phyloP scores from a whole-genome alignment of 2,113 vertebrate species.

The Tetraodon nigroviridis region DNA sequence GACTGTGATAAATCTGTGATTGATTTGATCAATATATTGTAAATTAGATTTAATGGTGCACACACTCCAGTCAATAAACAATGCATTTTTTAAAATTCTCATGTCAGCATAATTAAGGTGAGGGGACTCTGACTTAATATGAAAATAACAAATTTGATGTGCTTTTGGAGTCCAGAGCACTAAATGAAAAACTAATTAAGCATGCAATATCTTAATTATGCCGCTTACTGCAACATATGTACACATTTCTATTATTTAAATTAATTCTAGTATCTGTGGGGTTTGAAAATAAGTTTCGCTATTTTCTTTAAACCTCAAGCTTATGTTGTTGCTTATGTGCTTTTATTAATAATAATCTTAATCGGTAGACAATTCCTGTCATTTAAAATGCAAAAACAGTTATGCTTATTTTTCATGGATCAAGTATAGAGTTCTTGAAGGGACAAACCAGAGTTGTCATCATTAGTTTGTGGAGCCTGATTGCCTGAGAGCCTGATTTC shows the following conservation, averaged over 20 bases:
- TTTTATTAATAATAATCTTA: too few species aligned
- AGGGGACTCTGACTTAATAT: slow-evolving; percentile 46
- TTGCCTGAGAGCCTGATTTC: too few species aligned
- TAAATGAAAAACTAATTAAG: slow-evolving; percentile 51
- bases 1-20: slow-evolving; percentile 34
- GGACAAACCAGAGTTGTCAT: too few species aligned
- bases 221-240: slow-evolving; percentile 38
- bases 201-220: slow-evolving; percentile 51
- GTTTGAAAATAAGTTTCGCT: neutral
- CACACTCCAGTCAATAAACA: slow-evolving; percentile 39
- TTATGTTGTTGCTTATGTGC: neutral
- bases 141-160: slow-evolving; percentile 38
- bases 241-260: too few species aligned
- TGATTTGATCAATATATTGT: slow-evolving; percentile 54
- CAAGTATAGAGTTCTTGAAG: too few species aligned
- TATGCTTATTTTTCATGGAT: too few species aligned
- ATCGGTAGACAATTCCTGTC: too few species aligned
- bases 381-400: too few species aligned
- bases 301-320: slow-evolving; percentile 9
- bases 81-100: slow-evolving; percentile 56
- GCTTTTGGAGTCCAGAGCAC: slow-evolving; percentile 11
- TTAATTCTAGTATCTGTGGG: too few species aligned
- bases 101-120: slow-evolving; percentile 62
- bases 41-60: slow-evolving; percentile 45
- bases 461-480: too few species aligned